Conservation (phyloP, 2,888 invertebrate species). For the Aromia moschata region DNA sequence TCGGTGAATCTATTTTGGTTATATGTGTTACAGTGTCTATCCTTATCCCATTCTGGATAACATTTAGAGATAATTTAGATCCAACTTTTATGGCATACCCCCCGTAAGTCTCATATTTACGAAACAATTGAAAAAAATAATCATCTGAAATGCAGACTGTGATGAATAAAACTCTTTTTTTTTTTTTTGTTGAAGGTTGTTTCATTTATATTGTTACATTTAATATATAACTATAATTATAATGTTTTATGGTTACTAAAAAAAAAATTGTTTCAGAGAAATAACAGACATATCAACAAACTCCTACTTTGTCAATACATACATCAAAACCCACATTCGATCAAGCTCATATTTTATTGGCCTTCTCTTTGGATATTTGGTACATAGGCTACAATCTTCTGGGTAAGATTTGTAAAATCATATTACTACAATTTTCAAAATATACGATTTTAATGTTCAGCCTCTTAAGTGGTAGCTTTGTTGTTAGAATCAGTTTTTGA, state of each 20-base stretch:
- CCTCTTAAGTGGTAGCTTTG: too few species aligned
- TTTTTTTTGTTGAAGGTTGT: too few species aligned
- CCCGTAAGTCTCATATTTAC: conserved; percentile 69
- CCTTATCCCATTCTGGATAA: conserved; percentile 60
- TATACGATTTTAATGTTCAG: too few species aligned
- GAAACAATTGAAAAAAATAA: too few species aligned
- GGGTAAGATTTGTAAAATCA: conserved; percentile 69
- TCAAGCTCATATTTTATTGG: conserved; percentile 77
- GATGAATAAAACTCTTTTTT: too few species aligned
- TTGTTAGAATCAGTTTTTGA: too few species aligned
- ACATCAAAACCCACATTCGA: conserved; percentile 81
- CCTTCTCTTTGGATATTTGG: conserved; percentile 71
- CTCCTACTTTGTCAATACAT: conserved; percentile 71
- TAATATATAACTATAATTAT: too few species aligned
- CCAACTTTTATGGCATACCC: conserved; percentile 75
- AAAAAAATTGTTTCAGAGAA: conserved; percentile 70
- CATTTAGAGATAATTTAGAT: conserved; percentile 69
- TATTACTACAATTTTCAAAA: too few species aligned
- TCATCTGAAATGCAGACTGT: too few species aligned
- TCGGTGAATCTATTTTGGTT: conserved; percentile 67
- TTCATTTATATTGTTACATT: too few species aligned
- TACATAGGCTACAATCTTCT: conserved; percentile 71
- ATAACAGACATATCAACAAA: conserved; percentile 71
- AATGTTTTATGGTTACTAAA: too few species aligned
- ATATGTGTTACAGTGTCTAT: conserved; percentile 63